Evolutionary conservation across 1,140 invertebrate species (phyloP).

Genomic region (Geopemphigus sp.): DNA sequence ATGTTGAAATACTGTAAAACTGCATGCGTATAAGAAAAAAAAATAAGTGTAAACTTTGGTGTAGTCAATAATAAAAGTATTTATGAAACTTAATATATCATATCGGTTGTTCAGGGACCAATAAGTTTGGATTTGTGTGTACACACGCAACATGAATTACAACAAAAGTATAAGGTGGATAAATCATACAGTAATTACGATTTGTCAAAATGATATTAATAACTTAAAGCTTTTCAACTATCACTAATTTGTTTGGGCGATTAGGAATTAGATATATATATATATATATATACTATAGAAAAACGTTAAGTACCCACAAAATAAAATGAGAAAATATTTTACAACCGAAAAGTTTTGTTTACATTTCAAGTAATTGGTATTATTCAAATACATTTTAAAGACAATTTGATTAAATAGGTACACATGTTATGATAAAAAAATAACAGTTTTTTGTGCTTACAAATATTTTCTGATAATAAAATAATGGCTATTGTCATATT

Average conservation of each 20-base stretch:
- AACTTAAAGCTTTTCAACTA: slow-evolving; percentile 3
- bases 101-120: background rate
- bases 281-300: background rate
- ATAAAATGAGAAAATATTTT: no score
- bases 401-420: no score
- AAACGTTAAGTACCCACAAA: no score
- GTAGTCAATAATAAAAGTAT: background rate
- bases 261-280: background rate
- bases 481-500: no score
- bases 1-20: no score
- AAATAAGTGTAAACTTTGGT: background rate
- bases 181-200: background rate
- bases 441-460: no score
- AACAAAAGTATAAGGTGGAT: background rate
- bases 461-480: no score
- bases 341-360: no score
- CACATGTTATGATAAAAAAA: no score
- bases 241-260: background rate
- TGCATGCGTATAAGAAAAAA: background rate
- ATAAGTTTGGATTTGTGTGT: background rate
- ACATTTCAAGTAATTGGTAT: no score
- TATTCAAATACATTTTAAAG: no score
- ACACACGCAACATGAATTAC: background rate
- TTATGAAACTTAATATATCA: background rate
- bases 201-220: slow-evolving; percentile 1